Conservation (phyloP, 2,888 invertebrate genomes). For the Cryptophagus acutangulus region DNA sequence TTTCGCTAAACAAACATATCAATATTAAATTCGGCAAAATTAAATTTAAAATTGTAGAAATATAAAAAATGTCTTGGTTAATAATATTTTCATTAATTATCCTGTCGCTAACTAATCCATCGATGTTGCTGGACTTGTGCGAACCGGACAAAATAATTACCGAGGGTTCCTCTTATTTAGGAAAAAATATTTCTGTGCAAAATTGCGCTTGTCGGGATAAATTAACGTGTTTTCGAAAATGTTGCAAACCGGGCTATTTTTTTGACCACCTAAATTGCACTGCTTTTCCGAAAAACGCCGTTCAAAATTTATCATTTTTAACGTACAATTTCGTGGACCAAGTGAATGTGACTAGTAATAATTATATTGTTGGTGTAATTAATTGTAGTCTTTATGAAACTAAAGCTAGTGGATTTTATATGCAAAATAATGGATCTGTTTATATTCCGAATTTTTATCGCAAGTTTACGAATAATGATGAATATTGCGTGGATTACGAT, state of each 20-base stretch:
- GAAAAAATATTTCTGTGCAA: background rate
- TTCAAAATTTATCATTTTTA: background rate
- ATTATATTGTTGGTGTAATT: constrained; percentile 9
- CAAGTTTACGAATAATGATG: constrained; percentile 5
- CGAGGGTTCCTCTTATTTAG: too few species aligned
- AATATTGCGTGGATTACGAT: constrained; percentile 12
- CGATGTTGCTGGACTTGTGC: too few species aligned
- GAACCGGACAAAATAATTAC: too few species aligned
- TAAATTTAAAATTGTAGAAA: too few species aligned
- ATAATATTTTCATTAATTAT: too few species aligned
- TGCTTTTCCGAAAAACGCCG: too few species aligned
- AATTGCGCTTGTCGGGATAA: background rate
- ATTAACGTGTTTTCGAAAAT: constrained; percentile 11
- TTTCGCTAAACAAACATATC: too few species aligned
- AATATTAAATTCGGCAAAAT: too few species aligned
- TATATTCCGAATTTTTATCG: constrained; percentile 8
- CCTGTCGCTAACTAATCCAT: too few species aligned
- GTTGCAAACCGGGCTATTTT: constrained; percentile 13
- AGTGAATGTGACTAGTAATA: background rate
- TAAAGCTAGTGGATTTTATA: constrained; percentile 4
- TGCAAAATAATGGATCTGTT: constrained; percentile 12
- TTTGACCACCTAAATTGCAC: too few species aligned
- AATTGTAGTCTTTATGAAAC: constrained; percentile 7
- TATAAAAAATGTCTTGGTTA: too few species aligned
- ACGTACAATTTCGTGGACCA: too few species aligned